Evolutionary conservation across 2,888 invertebrate species (phyloP).

Genomic region (Lamproptera curius): DNA sequence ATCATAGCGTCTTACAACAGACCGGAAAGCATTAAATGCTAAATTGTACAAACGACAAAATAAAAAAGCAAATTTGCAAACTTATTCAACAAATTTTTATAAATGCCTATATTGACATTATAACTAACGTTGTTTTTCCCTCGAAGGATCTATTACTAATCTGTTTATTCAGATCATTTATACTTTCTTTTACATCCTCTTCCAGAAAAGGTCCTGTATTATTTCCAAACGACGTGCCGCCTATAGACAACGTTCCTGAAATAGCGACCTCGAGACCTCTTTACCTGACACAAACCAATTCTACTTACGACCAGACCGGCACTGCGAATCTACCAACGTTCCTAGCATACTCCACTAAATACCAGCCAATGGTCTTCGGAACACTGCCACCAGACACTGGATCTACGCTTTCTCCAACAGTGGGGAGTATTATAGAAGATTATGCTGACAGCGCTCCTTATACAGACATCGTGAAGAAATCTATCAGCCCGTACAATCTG

Average conservation of each 20-base stretch:
- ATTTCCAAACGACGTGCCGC: conserved; percentile 37
- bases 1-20: too few relatives aligned
- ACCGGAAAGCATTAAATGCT: too few relatives aligned
- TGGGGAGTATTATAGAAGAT: conserved; percentile 1
- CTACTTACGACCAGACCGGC: too few relatives aligned
- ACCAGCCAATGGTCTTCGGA: conserved; percentile 33
- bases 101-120: too few relatives aligned
- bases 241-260: background rate
- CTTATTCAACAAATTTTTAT: too few relatives aligned
- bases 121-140: too few relatives aligned
- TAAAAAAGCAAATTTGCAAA: too few relatives aligned
- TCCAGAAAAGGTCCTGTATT: conserved; percentile 66
- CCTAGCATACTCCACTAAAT: conserved; percentile 36
- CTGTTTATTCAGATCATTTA: background rate
- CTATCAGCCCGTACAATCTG: conserved; percentile 14
- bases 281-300: conserved; percentile 36
- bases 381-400: conserved; percentile 24
- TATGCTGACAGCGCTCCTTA: conserved; percentile 31
- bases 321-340: conserved; percentile 33
- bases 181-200: conserved; percentile 11
- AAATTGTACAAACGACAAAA: too few relatives aligned
- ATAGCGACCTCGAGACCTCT: conserved; percentile 66
- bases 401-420: conserved; percentile 2
- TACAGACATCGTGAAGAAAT: conserved; percentile 31
- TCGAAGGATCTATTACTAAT: too few relatives aligned